Evolutionary conservation across 2,113 vertebrate genomes (phyloP).

Genomic region (Bolborhynchus lineola): DNA sequence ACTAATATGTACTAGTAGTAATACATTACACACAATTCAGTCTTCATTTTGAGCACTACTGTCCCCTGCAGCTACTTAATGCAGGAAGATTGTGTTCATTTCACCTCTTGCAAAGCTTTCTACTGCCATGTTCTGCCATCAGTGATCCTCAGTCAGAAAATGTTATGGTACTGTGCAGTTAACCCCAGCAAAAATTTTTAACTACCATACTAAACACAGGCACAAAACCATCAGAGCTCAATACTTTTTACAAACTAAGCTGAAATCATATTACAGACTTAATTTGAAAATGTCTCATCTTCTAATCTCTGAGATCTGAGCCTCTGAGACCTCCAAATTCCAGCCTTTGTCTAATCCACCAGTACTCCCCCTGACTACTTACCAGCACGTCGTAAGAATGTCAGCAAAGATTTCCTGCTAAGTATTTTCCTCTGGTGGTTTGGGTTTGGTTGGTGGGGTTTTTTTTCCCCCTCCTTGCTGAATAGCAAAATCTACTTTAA

Average conservation of each 20-base stretch:
- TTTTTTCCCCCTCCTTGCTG: background rate
- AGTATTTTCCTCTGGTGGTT: background rate
- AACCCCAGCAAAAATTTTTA: background rate
- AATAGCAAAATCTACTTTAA: constrained; percentile 29
- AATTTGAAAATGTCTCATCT: background rate
- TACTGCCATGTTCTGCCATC: background rate
- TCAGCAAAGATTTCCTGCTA: background rate
- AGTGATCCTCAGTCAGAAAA: background rate
- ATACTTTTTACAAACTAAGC: background rate
- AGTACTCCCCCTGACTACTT: background rate
- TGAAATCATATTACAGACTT: background rate
- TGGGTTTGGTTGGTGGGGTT: background rate
- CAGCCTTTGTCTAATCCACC: background rate
- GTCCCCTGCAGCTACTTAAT: background rate
- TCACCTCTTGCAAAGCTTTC: background rate
- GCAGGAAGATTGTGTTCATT: background rate
- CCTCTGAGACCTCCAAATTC: background rate
- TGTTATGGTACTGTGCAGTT: background rate
- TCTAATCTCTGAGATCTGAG: background rate
- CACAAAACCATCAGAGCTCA: background rate
- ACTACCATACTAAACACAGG: background rate
- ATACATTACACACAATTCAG: background rate
- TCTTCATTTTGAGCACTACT: background rate
- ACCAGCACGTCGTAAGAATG: background rate
- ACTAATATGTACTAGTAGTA: background rate